Evolutionary conservation across 2,113 vertebrate genomes (phyloP).

Genomic region (Alligator sinensis): DNA sequence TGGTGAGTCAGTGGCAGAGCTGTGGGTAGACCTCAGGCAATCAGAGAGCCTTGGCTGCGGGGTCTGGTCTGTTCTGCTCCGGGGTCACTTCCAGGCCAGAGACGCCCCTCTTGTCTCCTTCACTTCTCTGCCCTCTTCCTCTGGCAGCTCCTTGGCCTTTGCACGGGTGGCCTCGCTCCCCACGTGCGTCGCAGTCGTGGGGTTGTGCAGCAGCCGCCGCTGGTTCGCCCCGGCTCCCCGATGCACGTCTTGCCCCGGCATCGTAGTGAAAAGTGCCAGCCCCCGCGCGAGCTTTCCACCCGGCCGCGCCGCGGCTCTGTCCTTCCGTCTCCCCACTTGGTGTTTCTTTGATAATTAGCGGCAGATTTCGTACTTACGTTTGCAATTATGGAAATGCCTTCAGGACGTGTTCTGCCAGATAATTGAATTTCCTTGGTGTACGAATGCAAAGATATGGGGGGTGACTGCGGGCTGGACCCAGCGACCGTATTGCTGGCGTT

Average conservation of each 20-base stretch:
- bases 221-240: no score
- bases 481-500: background rate
- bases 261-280: no score
- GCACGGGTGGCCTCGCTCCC: background rate
- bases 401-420: conserved; percentile 42
- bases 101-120: no score
- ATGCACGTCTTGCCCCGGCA: no score
- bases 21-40: background rate
- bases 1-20: no score
- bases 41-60: fast-evolving
- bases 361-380: conserved; percentile 54
- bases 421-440: conserved; percentile 53
- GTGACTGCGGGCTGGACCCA: background rate
- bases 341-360: conserved; percentile 57
- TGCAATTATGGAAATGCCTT: conserved; percentile 56
- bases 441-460: background rate
- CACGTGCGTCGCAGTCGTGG: no score
- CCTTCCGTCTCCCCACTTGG: background rate
- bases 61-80: no score
- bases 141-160: background rate
- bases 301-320: fast-evolving
- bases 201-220: no score
- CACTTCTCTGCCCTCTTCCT: background rate
- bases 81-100: no score
- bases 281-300: fast-evolving